Percentiles rank a stretch among this genome's conserved stretches.
Conservation (phyloP, 2,888 invertebrate genomes). For the Limnephilus marmoratus region DNA sequence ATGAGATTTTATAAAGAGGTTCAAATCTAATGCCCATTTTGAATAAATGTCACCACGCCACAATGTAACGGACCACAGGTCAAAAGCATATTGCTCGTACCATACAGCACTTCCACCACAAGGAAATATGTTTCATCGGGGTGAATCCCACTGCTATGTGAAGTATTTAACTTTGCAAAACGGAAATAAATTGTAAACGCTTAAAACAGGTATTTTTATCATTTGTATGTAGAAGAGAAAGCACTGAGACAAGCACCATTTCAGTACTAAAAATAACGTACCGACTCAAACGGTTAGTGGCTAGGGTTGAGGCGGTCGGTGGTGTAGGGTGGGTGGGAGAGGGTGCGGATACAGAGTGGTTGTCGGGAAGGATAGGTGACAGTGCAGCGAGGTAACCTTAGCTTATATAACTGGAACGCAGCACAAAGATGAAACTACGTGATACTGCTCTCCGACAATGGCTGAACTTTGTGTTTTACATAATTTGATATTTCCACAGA, state of each 20-base stretch:
- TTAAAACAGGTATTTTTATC: not conserved
- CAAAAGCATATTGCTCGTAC: not conserved
- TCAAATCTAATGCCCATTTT: no score
- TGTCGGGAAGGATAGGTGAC: not conserved
- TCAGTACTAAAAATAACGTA: conserved; percentile 12
- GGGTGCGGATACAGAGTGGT: not conserved
- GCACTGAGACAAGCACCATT: conserved; percentile 5
- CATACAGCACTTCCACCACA: not conserved
- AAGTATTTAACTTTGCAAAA: not conserved
- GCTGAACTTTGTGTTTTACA: not conserved
- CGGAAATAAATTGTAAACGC: not conserved
- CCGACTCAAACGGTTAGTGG: not conserved
- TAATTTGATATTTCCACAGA: not conserved
- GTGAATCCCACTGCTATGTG: not conserved
- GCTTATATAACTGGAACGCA: not conserved
- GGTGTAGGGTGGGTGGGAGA: not conserved
- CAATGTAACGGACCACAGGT: not conserved
- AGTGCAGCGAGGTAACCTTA: not conserved
- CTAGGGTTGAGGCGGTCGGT: not conserved
- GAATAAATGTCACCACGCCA: not conserved
- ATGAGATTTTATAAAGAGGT: no score
- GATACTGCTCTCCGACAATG: not conserved
- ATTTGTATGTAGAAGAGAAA: conserved; percentile 23
- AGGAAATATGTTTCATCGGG: not conserved
- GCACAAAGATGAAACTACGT: not conserved